Conservation (phyloP, 2,888 invertebrate genomes). For the Isoperla grammatica region DNA sequence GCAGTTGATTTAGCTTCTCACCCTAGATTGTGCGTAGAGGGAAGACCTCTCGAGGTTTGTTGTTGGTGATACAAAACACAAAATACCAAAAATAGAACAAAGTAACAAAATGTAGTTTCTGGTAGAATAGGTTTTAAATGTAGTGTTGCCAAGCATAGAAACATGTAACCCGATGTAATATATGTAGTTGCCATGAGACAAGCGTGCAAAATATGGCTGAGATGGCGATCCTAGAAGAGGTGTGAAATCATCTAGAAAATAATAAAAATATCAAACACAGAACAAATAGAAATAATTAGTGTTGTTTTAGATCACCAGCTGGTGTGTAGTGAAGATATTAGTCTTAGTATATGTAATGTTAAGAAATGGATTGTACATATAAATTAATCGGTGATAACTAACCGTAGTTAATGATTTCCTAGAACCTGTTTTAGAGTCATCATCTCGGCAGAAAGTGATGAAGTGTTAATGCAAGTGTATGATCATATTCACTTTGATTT, state of each 20-base stretch:
- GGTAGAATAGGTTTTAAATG: constrained; percentile 31
- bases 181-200: constrained; percentile 24
- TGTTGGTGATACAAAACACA: constrained; percentile 26
- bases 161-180: constrained; percentile 28
- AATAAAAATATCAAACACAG: constrained; percentile 25
- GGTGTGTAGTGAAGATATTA: not conserved
- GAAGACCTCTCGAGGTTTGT: constrained; percentile 20
- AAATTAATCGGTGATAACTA: constrained; percentile 15
- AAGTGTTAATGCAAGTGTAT: too few relatives aligned
- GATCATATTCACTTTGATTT: too few relatives aligned
- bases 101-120: constrained; percentile 28
- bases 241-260: constrained; percentile 15
- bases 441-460: not conserved
- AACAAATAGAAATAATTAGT: constrained; percentile 23
- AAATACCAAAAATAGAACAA: constrained; percentile 29
- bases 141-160: constrained; percentile 27
- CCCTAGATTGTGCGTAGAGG: constrained; percentile 9
- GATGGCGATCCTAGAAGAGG: constrained; percentile 10
- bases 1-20: not conserved
- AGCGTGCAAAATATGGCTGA: not conserved
- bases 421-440: not conserved
- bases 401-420: constrained; percentile 2
- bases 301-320: constrained; percentile 20
- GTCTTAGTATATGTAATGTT: constrained; percentile 15
- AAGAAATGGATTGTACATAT: constrained; percentile 10